Conservation (phyloP, 2,113 vertebrate genomes). For the Cyprinodon tularosa region DNA sequence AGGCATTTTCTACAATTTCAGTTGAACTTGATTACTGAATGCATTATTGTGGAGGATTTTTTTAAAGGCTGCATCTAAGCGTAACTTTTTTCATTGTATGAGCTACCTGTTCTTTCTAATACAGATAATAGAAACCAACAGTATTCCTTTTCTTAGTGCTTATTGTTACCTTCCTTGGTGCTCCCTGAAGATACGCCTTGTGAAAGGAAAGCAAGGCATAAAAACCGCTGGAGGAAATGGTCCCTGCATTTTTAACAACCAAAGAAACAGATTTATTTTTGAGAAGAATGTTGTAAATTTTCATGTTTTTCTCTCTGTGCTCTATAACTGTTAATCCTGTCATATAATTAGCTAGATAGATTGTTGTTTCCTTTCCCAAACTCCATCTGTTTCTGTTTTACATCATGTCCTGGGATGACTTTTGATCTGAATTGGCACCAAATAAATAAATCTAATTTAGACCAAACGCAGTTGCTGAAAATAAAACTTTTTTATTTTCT, state of each 20-base stretch:
- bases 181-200: not conserved
- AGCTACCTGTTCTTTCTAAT: not conserved
- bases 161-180: not conserved
- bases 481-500: not conserved
- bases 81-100: not conserved
- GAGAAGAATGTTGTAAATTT: not conserved
- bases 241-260: not conserved
- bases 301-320: not conserved
- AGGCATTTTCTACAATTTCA: conserved; percentile 23
- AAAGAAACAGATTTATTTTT: not conserved
- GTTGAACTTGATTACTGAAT: conserved; percentile 31
- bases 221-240: not conserved
- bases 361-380: not conserved
- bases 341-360: not conserved
- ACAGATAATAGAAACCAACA: not conserved
- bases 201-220: not conserved
- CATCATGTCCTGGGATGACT: not conserved
- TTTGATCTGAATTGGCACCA: not conserved
- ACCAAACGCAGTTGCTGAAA: not conserved
- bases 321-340: not conserved
- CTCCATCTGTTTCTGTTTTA: not conserved
- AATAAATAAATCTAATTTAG: not conserved
- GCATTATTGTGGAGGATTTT: conserved; percentile 8
- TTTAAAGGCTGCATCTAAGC: not conserved
- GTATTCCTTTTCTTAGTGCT: not conserved